These are phyloP conservation scores for Mus minutoides DNA, from an alignment of 2,797 vertebrate genomes.

Conservation along the genomic window DNA sequence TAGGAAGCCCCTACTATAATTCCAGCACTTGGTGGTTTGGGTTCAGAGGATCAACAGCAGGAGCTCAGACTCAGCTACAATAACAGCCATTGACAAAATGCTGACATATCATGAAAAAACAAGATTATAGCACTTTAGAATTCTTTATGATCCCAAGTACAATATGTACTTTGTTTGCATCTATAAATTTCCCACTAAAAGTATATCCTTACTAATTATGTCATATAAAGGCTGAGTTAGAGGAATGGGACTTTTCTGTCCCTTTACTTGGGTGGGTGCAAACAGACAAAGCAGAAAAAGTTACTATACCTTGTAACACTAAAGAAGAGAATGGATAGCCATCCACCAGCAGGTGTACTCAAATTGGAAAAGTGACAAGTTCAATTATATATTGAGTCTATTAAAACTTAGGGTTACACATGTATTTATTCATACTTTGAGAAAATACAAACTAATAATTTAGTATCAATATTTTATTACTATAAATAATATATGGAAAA, in stretches of 20 bases:
- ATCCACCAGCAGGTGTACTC: background rate
- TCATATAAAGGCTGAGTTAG: background rate
- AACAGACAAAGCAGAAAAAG: background rate
- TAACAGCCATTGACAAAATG: background rate
- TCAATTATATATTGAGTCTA: slow-evolving; percentile 11
- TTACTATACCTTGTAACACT: background rate
- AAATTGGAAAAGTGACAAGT: background rate
- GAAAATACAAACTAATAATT: slow-evolving; percentile 29
- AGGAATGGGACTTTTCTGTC: background rate
- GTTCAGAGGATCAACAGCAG: background rate
- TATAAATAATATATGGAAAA: slow-evolving; percentile 21
- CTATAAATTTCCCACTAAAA: background rate
- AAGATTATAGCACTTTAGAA: background rate
- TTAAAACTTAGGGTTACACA: background rate
- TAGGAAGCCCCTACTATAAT: background rate
- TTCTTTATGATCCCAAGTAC: background rate
- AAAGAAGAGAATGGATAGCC: background rate
- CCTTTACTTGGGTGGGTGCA: background rate
- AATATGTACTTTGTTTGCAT: slow-evolving; percentile 5
- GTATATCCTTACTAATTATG: background rate
- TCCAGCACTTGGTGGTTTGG: background rate
- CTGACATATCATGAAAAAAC: background rate
- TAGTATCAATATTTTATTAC: background rate
- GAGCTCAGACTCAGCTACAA: background rate
- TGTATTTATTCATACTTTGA: background rate